These are phyloP conservation scores for Xylota segnis DNA, from an alignment of 2,888 invertebrate genomes.

Conservation along the genomic window DNA sequence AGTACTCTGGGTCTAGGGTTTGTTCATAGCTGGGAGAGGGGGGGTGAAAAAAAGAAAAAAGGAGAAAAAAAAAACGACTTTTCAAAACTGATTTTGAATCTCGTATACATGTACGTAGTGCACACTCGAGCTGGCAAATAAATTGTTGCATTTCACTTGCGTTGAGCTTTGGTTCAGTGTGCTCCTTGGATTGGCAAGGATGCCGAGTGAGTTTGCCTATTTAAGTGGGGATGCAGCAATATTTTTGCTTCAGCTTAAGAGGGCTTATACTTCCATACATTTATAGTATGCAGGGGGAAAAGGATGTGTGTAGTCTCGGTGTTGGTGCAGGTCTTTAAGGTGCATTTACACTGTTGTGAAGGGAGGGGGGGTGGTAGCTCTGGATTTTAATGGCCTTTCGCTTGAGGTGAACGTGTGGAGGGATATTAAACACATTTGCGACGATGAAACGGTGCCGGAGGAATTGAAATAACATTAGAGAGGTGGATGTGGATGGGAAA, in stretches of 20 bases:
- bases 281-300: too few relatives aligned
- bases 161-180: slow-evolving; percentile 9
- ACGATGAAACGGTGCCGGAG: slow-evolving; percentile 17
- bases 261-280: slow-evolving; percentile 30
- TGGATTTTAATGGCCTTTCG: neutral
- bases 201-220: slow-evolving; percentile 35
- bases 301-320: neutral
- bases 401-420: slow-evolving; percentile 14
- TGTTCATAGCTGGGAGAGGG: too few relatives aligned
- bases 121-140: slow-evolving; percentile 55
- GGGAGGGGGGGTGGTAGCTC: neutral
- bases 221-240: slow-evolving; percentile 48
- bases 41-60: too few relatives aligned
- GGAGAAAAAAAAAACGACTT: slow-evolving; percentile 15
- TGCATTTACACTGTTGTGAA: slow-evolving; percentile 34
- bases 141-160: slow-evolving; percentile 69
- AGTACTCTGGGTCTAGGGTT: slow-evolving; percentile 19
- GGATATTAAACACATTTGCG: slow-evolving; percentile 48
- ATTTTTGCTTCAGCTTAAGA: slow-evolving; percentile 32
- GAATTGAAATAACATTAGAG: slow-evolving; percentile 27
- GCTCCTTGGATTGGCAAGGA: slow-evolving; percentile 20
- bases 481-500: slow-evolving; percentile 21
- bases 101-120: slow-evolving; percentile 22
- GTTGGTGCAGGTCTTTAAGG: slow-evolving; percentile 25
- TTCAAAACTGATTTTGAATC: slow-evolving; percentile 67